These are phyloP conservation scores for Cancer borealis DNA, from an alignment of 2,888 invertebrate genomes.

Conservation along the genomic window DNA sequence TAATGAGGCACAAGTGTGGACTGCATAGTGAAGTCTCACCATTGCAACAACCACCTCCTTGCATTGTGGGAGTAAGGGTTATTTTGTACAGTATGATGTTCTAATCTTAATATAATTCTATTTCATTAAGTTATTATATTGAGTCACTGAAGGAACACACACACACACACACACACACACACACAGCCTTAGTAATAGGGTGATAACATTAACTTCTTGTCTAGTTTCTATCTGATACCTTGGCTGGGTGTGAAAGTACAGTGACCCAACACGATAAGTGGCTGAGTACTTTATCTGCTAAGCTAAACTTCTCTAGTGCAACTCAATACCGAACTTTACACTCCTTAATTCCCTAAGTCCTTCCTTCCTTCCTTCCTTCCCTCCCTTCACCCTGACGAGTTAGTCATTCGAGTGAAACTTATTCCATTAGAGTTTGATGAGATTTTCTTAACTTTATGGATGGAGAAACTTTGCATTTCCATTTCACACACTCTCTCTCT, in stretches of 20 bases:
- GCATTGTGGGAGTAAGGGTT: not conserved
- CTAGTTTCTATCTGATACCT: not conserved
- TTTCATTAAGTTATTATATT: not conserved
- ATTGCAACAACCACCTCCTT: not conserved
- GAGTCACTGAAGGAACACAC: not conserved
- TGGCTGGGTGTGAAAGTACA: not conserved
- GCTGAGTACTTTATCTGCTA: not conserved
- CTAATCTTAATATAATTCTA: not conserved
- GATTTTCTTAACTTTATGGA: slow-evolving; percentile 32
- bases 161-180: not conserved
- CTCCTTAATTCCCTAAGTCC: not conserved
- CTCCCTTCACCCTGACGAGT: not conserved
- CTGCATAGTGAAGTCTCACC: not conserved
- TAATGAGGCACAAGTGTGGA: not conserved
- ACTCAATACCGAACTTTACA: too few species aligned
- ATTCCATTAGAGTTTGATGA: not conserved
- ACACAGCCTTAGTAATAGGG: not conserved
- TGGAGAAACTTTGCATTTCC: not conserved
- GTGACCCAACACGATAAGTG: not conserved
- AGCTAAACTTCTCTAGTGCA: not conserved
- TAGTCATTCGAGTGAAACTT: not conserved
- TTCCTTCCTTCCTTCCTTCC: not conserved
- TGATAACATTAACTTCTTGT: not conserved
- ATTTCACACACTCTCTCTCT: not conserved
- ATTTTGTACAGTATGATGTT: too few species aligned